Base-by-base conservation (phyloP, 1,140 invertebrate species). In the Leptinotarsa texana region DNA sequence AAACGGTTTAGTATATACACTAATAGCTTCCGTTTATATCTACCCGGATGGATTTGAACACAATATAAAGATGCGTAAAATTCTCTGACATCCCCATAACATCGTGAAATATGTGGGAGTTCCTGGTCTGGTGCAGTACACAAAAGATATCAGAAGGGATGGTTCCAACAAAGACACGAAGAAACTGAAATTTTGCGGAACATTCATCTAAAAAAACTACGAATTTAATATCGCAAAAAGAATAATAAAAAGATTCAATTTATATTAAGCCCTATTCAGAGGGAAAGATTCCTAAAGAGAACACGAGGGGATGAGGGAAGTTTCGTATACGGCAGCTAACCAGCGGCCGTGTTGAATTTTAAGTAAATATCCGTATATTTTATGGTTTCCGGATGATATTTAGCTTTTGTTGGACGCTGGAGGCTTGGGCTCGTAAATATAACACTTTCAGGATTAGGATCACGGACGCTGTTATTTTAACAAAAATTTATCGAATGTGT, bases 51-150 rank as follows among this genome's bases (percentile, higher is more conserved):
- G 68, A 42, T 1, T n/a, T 18, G 68, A 27, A 24, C 66, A 69
- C 65, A 57, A 74, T 68, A 74, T 74, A 74, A 74, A 74, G 73
- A 74, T 74, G 73, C 73, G 66, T 74, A 68, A 68, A 74, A 74
- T 74, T 74, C 73, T 63, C 73, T 74, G 73, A 68, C 73, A 62
- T 51, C 73, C 63, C 68, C 48, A 65, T 27, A 21, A 47, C 51
- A 24, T 13, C 33, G 33, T 74, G 65, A 74, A 68, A 69, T 74
- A 74, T 74, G 73, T 74, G 73, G 73, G 73, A 74, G 73, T 74
- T 74, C 73, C 73, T 74, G 68, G 42, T 6, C 27, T 13, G 18
- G 15, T 15, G 33, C 33, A 42, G 8, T 13, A 42, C 51, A 57
- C 51, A 57, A 57, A 57, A 57, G 51, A 18, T 15, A 57, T 48